A percentile compares a stretch with the other conserved stretches of the same genome.
phyloP scores from a whole-genome alignment of 2,113 vertebrate genomes.

The Alligator mississippiensis region DNA sequence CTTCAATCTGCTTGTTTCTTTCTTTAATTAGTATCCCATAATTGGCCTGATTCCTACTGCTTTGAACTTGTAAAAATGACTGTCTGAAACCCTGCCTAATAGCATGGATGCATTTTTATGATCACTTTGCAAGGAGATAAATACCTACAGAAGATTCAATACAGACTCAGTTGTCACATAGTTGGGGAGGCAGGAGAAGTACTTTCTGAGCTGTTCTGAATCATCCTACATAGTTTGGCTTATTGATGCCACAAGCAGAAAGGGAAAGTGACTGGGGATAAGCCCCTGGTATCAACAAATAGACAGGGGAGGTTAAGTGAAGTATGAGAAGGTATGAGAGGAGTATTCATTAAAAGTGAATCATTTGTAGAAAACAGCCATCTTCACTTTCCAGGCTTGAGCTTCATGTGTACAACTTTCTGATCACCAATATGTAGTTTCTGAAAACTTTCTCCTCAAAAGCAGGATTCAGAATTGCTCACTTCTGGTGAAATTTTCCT shows the following conservation, averaged over 20 bases:
- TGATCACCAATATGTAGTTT: background rate
- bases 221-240: background rate
- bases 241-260: background rate
- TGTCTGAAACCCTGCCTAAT: background rate
- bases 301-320: slow-evolving; percentile 9
- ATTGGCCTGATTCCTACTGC: accelerated
- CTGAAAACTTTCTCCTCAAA: background rate
- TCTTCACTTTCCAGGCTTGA: slow-evolving; percentile 22
- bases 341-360: background rate
- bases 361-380: background rate
- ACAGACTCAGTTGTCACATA: background rate
- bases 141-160: background rate
- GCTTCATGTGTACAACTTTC: background rate
- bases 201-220: background rate
- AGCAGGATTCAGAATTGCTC: background rate
- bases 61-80: background rate
- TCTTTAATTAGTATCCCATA: background rate
- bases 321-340: slow-evolving; percentile 11
- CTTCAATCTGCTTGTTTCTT: background rate
- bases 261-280: background rate
- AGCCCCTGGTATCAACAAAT: background rate
- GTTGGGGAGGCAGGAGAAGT: background rate
- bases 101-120: background rate
- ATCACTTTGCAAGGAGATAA: background rate
- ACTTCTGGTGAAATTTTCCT: background rate